phyloP scores from a whole-genome alignment of 2,113 vertebrate species.

The Rhadina sibilatrix region DNA sequence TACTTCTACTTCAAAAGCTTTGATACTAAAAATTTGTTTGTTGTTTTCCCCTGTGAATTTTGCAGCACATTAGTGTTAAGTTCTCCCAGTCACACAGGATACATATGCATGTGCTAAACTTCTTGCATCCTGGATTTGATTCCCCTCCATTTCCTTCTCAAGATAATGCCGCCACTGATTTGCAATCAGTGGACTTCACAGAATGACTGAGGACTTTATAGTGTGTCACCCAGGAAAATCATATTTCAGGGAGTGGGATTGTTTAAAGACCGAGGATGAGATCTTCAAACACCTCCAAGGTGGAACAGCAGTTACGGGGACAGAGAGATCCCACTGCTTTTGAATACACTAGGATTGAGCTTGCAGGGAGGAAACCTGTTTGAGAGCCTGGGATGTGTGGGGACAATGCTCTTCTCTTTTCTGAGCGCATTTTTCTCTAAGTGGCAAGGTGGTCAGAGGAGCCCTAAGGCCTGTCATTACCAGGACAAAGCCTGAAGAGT shows the following conservation, averaged over 20 bases:
- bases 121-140: background rate
- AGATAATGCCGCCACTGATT: background rate
- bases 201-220: background rate
- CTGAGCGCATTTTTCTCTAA: background rate
- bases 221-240: background rate
- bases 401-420: background rate
- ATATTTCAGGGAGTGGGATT: background rate
- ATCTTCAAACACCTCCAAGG: background rate
- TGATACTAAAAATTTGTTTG: background rate
- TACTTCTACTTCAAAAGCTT: background rate
- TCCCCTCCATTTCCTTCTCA: background rate
- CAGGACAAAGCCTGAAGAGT: background rate
- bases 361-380: background rate
- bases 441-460: background rate
- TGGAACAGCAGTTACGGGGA: background rate
- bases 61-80: background rate
- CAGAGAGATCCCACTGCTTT: background rate
- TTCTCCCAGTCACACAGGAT: background rate
- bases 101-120: background rate
- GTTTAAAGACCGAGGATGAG: background rate
- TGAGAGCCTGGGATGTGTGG: background rate
- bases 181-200: background rate
- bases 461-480: background rate
- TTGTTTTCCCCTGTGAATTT: background rate
- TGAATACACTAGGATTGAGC: background rate